Conservation (phyloP, 2,113 vertebrate species). For the Heptranchias perlo region DNA sequence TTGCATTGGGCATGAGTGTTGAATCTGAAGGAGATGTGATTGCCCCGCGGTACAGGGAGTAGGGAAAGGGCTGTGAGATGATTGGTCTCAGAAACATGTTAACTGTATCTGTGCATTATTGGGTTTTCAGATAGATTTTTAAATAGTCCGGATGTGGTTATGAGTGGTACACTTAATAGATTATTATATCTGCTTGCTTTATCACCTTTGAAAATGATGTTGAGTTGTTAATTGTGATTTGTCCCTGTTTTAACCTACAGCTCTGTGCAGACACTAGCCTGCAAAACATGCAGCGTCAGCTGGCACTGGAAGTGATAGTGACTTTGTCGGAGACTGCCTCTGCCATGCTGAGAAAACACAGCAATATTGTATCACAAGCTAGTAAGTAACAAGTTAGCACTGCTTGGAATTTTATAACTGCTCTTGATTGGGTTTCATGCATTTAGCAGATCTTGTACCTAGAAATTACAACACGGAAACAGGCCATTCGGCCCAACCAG, state of each 20-base stretch:
- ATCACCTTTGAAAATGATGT: constrained; percentile 14
- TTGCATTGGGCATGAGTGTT: background rate
- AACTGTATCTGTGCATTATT: background rate
- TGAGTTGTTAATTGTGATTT: background rate
- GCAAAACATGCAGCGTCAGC: constrained; percentile 90
- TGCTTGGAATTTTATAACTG: background rate
- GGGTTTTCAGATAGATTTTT: background rate
- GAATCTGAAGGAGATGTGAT: background rate
- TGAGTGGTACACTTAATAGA: background rate
- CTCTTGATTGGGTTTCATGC: background rate
- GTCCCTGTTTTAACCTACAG: constrained; percentile 54
- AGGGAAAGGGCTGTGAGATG: background rate
- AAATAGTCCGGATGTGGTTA: background rate
- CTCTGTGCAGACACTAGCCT: constrained; percentile 84
- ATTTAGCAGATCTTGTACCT: background rate
- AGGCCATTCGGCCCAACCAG: background rate
- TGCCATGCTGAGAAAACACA: constrained; percentile 94
- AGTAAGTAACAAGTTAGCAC: constrained; percentile 66
- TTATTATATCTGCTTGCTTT: constrained; percentile 29
- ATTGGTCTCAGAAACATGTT: background rate
- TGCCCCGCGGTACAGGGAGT: too few relatives aligned
- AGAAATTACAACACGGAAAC: background rate
- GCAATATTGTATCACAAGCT: constrained; percentile 80
- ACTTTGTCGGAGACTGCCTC: constrained; percentile 93
- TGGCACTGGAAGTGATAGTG: constrained; percentile 92